phyloP scores from a whole-genome alignment of 37 sponge, comb jelly and placozoan species.

The Crambe crambe region DNA sequence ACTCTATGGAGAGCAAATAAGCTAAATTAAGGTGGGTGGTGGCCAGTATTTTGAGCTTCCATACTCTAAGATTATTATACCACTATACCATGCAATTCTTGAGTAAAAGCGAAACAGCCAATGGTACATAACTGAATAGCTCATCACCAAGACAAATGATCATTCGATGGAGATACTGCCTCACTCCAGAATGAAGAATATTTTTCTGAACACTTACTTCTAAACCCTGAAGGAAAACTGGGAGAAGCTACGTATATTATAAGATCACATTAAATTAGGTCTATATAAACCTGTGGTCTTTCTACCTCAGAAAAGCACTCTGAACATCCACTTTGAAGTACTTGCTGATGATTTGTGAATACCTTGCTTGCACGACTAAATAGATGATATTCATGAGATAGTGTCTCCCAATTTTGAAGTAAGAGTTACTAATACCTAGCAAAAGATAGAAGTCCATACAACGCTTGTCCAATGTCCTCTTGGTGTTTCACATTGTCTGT shows the following conservation, averaged over 20 bases:
- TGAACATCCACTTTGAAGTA: constrained; percentile 74
- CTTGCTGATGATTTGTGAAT: constrained; percentile 75
- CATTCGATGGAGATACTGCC: constrained; percentile 92
- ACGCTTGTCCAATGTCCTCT: constrained; percentile 52
- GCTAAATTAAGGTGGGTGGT: too few species aligned
- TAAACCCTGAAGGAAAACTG: constrained; percentile 63
- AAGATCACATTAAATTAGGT: not conserved
- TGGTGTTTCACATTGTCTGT: constrained; percentile 20
- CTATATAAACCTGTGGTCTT: not conserved
- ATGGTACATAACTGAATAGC: constrained; percentile 81
- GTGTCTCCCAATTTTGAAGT: too few species aligned
- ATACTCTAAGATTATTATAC: not conserved
- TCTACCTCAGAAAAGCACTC: constrained; percentile 72
- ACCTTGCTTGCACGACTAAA: constrained; percentile 79
- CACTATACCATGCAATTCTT: constrained; percentile 72
- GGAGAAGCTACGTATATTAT: constrained; percentile 40
- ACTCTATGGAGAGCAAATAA: not conserved
- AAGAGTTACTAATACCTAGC: too few species aligned
- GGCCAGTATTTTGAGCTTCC: too few species aligned
- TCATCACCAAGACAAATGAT: constrained; percentile 88
- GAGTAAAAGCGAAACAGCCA: constrained; percentile 73
- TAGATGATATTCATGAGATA: not conserved
- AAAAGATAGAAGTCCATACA: constrained; percentile 62
- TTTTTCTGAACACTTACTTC: constrained; percentile 70
- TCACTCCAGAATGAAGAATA: constrained; percentile 76